Evolutionary conservation across 2,797 vertebrate genomes (phyloP).

Genomic region (Dicrostonyx torquatus): DNA sequence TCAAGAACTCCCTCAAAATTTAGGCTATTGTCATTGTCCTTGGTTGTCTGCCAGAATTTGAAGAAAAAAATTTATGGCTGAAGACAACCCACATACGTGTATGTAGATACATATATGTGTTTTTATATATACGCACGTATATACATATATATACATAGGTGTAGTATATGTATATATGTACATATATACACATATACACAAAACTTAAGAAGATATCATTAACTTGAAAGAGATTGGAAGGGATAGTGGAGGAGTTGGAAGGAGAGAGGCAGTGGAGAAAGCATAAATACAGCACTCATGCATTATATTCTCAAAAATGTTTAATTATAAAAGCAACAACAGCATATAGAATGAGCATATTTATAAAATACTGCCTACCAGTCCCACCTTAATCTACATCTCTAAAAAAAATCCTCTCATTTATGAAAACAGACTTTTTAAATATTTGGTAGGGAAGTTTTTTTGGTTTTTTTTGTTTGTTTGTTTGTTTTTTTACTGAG

Average conservation of each 20-base stretch:
- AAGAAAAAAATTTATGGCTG: neutral
- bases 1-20: neutral
- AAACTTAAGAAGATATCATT: neutral
- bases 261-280: too few relatives aligned
- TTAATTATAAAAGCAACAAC: neutral
- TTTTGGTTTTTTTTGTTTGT: too few relatives aligned
- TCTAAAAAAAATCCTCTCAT: neutral
- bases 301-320: neutral
- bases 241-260: neutral
- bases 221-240: neutral
- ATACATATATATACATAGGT: too few relatives aligned
- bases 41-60: too few relatives aligned
- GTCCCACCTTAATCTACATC: neutral
- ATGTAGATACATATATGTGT: too few relatives aligned
- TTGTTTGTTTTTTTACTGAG: neutral
- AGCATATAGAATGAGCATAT: neutral
- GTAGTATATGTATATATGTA: too few relatives aligned
- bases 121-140: too few relatives aligned
- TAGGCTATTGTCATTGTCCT: neutral
- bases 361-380: neutral
- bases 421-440: neutral
- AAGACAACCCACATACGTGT: neutral
- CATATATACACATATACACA: too few relatives aligned
- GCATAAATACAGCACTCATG: neutral
- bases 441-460: neutral